Conservation (phyloP, 2,888 invertebrate genomes). For the Agriopis marginaria region DNA sequence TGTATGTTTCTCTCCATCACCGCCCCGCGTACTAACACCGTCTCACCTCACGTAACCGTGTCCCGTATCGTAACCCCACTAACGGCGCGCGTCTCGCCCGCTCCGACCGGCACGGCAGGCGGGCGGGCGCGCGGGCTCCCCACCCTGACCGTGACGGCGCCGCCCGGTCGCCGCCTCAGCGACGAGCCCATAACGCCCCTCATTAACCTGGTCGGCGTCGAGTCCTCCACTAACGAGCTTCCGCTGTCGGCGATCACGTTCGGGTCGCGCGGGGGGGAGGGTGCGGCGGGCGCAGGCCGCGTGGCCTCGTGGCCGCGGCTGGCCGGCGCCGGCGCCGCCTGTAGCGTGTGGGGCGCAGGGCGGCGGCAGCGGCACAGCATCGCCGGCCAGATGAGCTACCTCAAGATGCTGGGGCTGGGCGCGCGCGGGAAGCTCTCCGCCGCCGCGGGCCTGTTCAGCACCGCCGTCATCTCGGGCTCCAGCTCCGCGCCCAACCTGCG, state of each 20-base stretch:
- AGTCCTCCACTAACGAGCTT: constrained; percentile 89
- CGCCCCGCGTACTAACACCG: constrained; percentile 65
- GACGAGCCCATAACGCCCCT: constrained; percentile 67
- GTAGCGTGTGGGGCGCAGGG: constrained; percentile 84
- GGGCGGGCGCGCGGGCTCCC: constrained; percentile 45
- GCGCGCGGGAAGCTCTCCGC: constrained; percentile 88
- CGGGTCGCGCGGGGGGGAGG: constrained; percentile 50
- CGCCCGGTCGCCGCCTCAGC: constrained; percentile 60
- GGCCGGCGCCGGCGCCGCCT: constrained; percentile 55
- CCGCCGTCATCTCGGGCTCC: constrained; percentile 98
- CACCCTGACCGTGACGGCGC: constrained; percentile 57
- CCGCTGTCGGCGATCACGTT: constrained; percentile 88
- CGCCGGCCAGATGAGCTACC: constrained; percentile 97
- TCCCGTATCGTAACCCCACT: constrained; percentile 45
- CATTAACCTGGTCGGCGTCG: constrained; percentile 77
- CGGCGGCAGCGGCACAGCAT: constrained; percentile 98
- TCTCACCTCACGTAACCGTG: constrained; percentile 64
- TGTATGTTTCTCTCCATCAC: constrained; percentile 68
- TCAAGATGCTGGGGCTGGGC: constrained; percentile 94
- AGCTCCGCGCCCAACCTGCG: constrained; percentile 96
- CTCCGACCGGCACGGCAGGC: constrained; percentile 31
- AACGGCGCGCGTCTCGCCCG: constrained; percentile 39
- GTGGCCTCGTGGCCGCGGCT: constrained; percentile 61
- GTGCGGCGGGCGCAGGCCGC: constrained; percentile 49
- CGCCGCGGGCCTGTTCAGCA: constrained; percentile 95